phyloP scores from a whole-genome alignment of 2,888 invertebrate species.

The Gasteruption jaculator region DNA sequence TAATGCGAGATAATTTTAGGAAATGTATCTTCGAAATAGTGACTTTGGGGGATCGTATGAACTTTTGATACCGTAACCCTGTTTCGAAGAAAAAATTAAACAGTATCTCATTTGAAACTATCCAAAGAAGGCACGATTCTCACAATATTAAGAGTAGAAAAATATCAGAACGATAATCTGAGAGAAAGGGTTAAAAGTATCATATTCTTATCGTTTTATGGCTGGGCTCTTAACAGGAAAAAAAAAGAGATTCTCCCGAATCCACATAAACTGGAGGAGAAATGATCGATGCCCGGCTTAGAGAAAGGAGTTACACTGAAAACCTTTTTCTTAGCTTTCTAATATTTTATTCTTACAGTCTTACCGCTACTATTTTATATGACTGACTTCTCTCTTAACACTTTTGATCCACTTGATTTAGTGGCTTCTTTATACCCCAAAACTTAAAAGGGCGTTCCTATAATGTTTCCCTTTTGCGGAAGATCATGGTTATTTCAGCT shows the following conservation, averaged over 20 bases:
- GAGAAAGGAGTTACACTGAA: conserved; percentile 40
- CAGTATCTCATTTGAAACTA: no score
- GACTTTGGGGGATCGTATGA: no score
- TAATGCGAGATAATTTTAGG: no score
- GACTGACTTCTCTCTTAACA: conserved; percentile 8
- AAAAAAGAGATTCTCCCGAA: conserved; percentile 8
- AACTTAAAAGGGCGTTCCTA: conserved; percentile 13
- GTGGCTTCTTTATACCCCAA: conserved; percentile 2
- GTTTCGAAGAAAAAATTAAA: no score
- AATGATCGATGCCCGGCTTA: conserved; percentile 34
- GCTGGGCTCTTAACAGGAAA: no score
- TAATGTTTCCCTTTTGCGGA: conserved; percentile 5
- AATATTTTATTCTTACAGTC: no score
- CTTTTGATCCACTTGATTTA: conserved; percentile 9
- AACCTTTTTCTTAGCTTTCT: no score
- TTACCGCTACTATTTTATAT: conserved; percentile 12
- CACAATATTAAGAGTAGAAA: neutral
- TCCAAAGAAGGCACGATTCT: no score
- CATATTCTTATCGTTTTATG: no score
- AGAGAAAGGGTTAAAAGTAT: no score
- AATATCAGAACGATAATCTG: neutral
- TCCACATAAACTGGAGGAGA: conserved; percentile 16
- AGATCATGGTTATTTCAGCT: conserved; percentile 16
- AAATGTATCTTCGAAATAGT: no score
- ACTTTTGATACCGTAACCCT: no score